Base-by-base conservation (phyloP, 1,140 invertebrate genomes). In the Aphidius gifuensis region DNA sequence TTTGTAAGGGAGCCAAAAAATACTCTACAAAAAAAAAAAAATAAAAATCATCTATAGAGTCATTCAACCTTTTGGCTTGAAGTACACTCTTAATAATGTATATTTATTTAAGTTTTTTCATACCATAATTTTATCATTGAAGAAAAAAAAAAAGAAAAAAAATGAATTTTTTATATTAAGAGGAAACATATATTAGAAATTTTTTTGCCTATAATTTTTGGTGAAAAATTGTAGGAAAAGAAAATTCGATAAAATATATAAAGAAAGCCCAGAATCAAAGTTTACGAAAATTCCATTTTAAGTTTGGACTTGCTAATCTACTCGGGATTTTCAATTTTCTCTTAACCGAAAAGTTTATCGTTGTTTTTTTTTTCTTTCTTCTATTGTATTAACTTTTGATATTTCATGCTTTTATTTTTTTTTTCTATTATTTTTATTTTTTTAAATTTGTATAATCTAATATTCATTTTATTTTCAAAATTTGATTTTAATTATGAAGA, bases 251-350 rank as follows among this genome's bases (percentile, higher is more conserved):
- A 38, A 51, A 51, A 51, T 51, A 8, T 51, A 32, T 51, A 51
- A 32, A 51, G 7, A 51, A 9, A 51, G 50, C 23, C 21, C 38
- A 6, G 50, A 51, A 51, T 51, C 50, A 38, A 51, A 38, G 50
- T 51, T 21, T 38, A 51, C 16, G 50, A 51, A 51, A 51, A 51
- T 51, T 51, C 50, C 16, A 51, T 51, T 51, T 8, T 11, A 51
- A 51, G 21, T 51, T 51, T 38, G 21, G 50, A 51, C 50, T 51
- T 32, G 38, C 50, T 51, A 51, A 51, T 51, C 23, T 32, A 32
- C 50, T 51, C 16, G 7, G 23, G 50, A 51, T 38, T 51, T 51
- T 51, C 50, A 51, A 38, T 32, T 51, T 51, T 11, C 38, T 48
- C n/a, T n/a, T n/a, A n/a, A n/a, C n/a, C 9, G 5, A 2, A 7